Evolutionary conservation across 2,888 invertebrate genomes (phyloP).

Genomic region (Sericinus montela): DNA sequence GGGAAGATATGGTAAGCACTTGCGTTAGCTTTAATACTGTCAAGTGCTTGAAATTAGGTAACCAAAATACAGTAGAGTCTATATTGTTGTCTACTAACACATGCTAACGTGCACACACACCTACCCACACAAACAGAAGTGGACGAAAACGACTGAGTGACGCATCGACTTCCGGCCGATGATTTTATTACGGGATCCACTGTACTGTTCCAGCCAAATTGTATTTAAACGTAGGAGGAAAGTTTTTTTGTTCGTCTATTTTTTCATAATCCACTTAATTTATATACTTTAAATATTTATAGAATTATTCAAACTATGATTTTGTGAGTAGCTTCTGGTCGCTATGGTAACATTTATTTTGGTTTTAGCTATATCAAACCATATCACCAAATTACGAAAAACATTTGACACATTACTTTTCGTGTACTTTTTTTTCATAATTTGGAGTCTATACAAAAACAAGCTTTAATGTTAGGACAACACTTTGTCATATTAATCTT

Average conservation of each 20-base stretch:
- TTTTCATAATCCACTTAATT: too few relatives aligned
- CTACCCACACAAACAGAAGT: slow-evolving; percentile 62
- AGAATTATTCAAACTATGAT: too few relatives aligned
- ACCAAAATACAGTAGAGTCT: slow-evolving; percentile 37
- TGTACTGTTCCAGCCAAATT: slow-evolving; percentile 46
- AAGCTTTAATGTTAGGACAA: too few relatives aligned
- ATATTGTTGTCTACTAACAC: slow-evolving; percentile 38
- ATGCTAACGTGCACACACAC: slow-evolving; percentile 36
- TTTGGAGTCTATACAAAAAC: too few relatives aligned
- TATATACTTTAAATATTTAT: too few relatives aligned
- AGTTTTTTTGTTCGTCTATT: slow-evolving; percentile 2
- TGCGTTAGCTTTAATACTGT: slow-evolving; percentile 22
- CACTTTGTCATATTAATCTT: too few relatives aligned
- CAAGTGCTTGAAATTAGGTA: slow-evolving; percentile 27
- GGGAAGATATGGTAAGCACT: slow-evolving; percentile 25
- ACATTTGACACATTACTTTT: too few relatives aligned
- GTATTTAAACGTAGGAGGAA: slow-evolving; percentile 22
- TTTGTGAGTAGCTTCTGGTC: too few relatives aligned
- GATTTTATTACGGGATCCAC: slow-evolving; percentile 73
- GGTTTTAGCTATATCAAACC: too few relatives aligned
- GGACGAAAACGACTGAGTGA: slow-evolving; percentile 71
- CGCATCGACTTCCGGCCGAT: slow-evolving; percentile 76
- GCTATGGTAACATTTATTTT: too few relatives aligned
- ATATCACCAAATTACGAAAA: too few relatives aligned
- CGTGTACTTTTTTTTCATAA: too few relatives aligned